These are phyloP conservation scores for Zaprionus bogoriensis DNA, from an alignment of 2,888 invertebrate genomes.

Conservation along the genomic window DNA sequence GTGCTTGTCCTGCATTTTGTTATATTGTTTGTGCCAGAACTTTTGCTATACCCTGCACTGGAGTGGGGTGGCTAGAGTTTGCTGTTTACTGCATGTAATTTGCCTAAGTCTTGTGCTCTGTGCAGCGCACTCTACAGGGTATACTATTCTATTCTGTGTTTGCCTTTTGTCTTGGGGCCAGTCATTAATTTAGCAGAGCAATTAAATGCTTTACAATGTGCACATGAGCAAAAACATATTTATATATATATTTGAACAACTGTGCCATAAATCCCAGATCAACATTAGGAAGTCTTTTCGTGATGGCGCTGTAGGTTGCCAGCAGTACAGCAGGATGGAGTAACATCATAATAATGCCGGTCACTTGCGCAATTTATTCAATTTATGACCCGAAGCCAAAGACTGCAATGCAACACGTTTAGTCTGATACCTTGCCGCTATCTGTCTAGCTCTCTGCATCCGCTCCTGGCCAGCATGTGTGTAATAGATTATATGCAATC, in stretches of 20 bases:
- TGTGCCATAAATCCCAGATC: slow-evolving; percentile 16
- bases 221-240: slow-evolving; percentile 27
- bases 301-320: background rate
- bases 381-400: background rate
- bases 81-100: too few species aligned
- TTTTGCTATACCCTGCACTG: slow-evolving; percentile 1
- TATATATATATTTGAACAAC: slow-evolving; percentile 29
- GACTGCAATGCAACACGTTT: too few species aligned
- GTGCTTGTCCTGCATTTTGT: slow-evolving; percentile 16
- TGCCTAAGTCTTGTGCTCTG: background rate
- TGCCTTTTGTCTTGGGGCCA: slow-evolving; percentile 36
- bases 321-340: background rate
- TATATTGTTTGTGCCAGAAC: slow-evolving; percentile 32
- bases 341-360: background rate
- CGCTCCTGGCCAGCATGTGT: too few species aligned
- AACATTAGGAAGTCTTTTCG: slow-evolving; percentile 3
- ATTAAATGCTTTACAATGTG: slow-evolving; percentile 41
- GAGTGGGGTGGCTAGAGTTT: background rate
- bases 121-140: background rate
- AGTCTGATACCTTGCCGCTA: too few species aligned
- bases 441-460: too few species aligned
- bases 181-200: slow-evolving; percentile 53
- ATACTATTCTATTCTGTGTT: background rate
- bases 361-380: background rate
- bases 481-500: too few species aligned